phyloP scores from a whole-genome alignment of 2,797 vertebrate species.

The Oryzias dopingdopingensis region DNA sequence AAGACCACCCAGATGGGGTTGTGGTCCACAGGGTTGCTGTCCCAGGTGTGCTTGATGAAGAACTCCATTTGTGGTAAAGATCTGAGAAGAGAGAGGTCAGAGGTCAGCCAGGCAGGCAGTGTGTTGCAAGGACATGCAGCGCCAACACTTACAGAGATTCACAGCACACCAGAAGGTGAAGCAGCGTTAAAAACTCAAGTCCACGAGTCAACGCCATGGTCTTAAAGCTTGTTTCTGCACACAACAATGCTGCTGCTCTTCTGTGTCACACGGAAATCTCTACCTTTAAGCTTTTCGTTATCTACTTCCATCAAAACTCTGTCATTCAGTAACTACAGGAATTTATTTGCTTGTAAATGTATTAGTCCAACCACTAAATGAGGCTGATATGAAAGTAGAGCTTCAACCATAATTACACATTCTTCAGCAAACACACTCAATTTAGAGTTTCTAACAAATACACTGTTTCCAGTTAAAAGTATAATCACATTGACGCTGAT shows the following conservation, averaged over 20 bases:
- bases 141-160: slow-evolving; percentile 47
- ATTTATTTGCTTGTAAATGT: neutral
- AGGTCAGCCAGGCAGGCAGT: neutral
- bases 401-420: no score
- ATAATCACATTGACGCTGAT: no score
- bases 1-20: slow-evolving; percentile 78
- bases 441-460: no score
- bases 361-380: no score
- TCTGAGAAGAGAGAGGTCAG: slow-evolving; percentile 33
- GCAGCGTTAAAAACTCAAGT: slow-evolving; percentile 33
- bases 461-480: no score
- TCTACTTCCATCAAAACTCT: slow-evolving; percentile 13
- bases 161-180: slow-evolving; percentile 39
- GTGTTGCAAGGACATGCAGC: neutral
- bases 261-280: no score
- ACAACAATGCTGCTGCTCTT: neutral
- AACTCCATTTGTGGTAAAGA: slow-evolving; percentile 79
- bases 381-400: no score
- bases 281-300: slow-evolving; percentile 23
- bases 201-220: slow-evolving; percentile 43
- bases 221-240: slow-evolving; percentile 8
- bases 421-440: no score
- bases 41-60: slow-evolving; percentile 83
- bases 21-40: slow-evolving; percentile 81
- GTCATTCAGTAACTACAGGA: slow-evolving; percentile 41